Conservation (phyloP, 2,888 invertebrate genomes). For the Cyaniris semiargus region DNA sequence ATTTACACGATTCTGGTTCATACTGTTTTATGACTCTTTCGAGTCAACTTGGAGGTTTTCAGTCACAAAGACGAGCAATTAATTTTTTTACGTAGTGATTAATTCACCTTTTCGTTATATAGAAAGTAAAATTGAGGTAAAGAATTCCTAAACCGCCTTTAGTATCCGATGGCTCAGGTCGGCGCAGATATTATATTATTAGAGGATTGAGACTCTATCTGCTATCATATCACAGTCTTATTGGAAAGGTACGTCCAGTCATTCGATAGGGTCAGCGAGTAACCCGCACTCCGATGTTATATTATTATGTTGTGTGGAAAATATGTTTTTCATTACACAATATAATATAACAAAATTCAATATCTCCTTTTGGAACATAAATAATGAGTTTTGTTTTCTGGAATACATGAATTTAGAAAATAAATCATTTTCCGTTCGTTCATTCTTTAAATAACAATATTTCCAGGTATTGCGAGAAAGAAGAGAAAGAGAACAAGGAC, state of each 20-base stretch:
- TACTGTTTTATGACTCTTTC: too few relatives aligned
- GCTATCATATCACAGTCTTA: slow-evolving; percentile 19
- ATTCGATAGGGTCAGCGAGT: slow-evolving; percentile 11
- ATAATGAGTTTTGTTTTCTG: too few relatives aligned
- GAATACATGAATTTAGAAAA: too few relatives aligned
- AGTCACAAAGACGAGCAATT: too few relatives aligned
- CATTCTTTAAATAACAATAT: background rate
- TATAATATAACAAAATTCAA: too few relatives aligned
- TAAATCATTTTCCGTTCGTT: too few relatives aligned
- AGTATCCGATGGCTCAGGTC: background rate
- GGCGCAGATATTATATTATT: background rate
- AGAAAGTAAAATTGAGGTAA: background rate
- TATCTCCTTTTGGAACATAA: too few relatives aligned
- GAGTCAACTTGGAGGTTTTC: too few relatives aligned
- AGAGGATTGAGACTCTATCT: slow-evolving; percentile 23
- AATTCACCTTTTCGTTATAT: too few relatives aligned
- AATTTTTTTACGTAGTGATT: too few relatives aligned
- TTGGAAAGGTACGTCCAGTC: slow-evolving; percentile 16
- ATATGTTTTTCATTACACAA: background rate
- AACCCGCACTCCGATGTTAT: background rate
- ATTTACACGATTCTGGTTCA: too few relatives aligned
- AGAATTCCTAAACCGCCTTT: background rate
- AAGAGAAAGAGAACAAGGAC: slow-evolving; percentile 44
- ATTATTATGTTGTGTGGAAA: slow-evolving; percentile 29
- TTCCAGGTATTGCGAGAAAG: slow-evolving; percentile 57